phyloP scores from a whole-genome alignment of 2,113 vertebrate genomes.

The Cinclus mexicanus region DNA sequence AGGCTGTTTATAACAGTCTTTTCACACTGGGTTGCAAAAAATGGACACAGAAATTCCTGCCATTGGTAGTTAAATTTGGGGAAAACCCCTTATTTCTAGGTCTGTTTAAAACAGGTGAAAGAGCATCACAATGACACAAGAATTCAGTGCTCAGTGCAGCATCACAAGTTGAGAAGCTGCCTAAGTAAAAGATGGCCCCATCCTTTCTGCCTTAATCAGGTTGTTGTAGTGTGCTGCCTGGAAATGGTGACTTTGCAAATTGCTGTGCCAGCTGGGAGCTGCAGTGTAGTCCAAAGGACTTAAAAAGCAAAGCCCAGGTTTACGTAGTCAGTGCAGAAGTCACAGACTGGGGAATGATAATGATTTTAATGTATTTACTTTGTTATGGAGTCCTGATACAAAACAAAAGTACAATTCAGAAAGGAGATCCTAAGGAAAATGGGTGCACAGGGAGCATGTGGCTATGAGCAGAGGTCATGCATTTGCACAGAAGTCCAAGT shows the following conservation, averaged over 20 bases:
- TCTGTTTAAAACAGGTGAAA: not conserved
- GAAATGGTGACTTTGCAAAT: not conserved
- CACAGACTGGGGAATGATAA: not conserved
- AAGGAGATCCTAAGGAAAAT: not conserved
- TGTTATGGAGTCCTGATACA: not conserved
- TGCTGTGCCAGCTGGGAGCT: not conserved
- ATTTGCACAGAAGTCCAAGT: not conserved
- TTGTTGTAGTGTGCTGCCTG: not conserved
- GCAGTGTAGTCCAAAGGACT: not conserved
- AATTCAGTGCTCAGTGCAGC: not conserved
- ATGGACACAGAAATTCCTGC: not conserved
- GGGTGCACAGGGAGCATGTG: not conserved
- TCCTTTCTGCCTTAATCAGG: not conserved
- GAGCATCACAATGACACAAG: not conserved
- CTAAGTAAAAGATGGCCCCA: not conserved
- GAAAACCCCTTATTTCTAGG: not conserved
- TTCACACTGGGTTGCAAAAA: not conserved
- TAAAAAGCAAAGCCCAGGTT: not conserved
- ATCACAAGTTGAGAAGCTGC: not conserved
- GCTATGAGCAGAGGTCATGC: not conserved
- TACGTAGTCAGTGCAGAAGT: not conserved
- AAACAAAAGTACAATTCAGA: not conserved
- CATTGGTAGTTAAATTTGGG: not conserved
- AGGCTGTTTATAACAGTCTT: not conserved
- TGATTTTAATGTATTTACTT: not conserved